Percentiles rank a stretch among this genome's conserved stretches.
These are phyloP conservation scores for Gambelia wislizenii DNA, from an alignment of 2,797 vertebrate genomes.

Conservation along the genomic window DNA sequence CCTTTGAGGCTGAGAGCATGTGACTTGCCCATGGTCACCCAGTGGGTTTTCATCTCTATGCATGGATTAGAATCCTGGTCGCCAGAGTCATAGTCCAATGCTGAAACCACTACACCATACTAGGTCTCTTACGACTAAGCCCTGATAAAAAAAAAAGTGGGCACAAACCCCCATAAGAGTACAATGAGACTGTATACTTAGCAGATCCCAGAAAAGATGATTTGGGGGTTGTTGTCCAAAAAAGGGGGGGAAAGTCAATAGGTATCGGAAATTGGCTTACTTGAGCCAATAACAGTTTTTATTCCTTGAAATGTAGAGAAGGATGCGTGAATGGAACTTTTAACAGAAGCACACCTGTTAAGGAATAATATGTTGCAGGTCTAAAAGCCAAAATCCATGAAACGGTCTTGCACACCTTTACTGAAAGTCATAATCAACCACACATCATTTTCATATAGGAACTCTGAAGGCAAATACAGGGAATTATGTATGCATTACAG, in stretches of 20 bases:
- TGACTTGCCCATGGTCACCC: no score
- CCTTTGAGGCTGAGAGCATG: no score
- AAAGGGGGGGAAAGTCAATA: background rate
- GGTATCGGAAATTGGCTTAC: background rate
- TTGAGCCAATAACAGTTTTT: background rate
- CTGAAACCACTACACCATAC: no score
- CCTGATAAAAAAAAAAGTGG: no score
- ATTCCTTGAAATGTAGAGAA: background rate
- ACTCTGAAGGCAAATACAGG: slow-evolving; percentile 40
- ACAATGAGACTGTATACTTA: background rate
- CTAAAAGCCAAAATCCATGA: background rate
- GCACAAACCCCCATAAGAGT: background rate
- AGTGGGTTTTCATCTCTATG: no score
- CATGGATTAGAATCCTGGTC: no score
- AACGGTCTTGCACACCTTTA: slow-evolving; percentile 38
- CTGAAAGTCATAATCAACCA: slow-evolving; percentile 45
- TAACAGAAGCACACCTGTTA: background rate
- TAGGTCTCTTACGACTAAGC: no score
- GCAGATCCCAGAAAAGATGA: background rate
- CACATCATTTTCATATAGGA: slow-evolving; percentile 39
- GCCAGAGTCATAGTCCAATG: no score
- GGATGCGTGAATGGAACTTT: background rate
- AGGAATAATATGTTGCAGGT: background rate
- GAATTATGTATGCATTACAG: background rate
- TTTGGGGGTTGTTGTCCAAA: background rate